A percentile compares a stretch with the other conserved stretches of the same genome.
phyloP scores from a whole-genome alignment of 1,140 invertebrate genomes.

The Aleiodes sp. region DNA sequence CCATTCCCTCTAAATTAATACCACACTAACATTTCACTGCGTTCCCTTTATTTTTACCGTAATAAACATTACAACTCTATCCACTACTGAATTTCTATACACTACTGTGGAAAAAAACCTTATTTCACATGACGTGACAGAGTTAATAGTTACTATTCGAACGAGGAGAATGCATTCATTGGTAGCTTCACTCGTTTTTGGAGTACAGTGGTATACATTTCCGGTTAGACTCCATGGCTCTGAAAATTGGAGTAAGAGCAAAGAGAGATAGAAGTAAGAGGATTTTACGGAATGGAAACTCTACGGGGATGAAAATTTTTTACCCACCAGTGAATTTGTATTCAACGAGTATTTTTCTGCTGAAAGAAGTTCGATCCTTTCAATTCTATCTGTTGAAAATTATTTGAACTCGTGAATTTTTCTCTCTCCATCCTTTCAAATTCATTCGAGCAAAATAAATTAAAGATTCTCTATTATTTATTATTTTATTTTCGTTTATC shows the following conservation, averaged over 20 bases:
- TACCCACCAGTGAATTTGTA: background rate
- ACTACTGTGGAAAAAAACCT: background rate
- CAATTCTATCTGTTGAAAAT: background rate
- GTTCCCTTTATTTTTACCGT: no score
- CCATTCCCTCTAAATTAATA: no score
- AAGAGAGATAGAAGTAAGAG: background rate
- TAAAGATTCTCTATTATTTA: no score
- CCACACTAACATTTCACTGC: no score
- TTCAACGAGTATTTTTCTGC: background rate
- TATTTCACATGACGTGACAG: background rate
- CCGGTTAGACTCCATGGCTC: background rate
- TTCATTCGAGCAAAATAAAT: no score
- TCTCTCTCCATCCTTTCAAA: background rate
- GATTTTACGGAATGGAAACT: background rate
- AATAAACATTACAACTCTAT: no score
- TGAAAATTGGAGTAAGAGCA: background rate
- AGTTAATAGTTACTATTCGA: background rate
- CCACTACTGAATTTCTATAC: no score
- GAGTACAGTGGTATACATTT: slow-evolving; percentile 5
- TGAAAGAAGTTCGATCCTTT: background rate
- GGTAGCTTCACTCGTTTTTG: background rate
- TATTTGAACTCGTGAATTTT: background rate
- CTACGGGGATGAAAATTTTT: slow-evolving; percentile 4
- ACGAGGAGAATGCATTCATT: slow-evolving; percentile 1
- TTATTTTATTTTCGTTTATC: no score